These are phyloP conservation scores for Oscheius sp. DNA, from an alignment of 2,888 invertebrate genomes.

Conservation along the genomic window DNA sequence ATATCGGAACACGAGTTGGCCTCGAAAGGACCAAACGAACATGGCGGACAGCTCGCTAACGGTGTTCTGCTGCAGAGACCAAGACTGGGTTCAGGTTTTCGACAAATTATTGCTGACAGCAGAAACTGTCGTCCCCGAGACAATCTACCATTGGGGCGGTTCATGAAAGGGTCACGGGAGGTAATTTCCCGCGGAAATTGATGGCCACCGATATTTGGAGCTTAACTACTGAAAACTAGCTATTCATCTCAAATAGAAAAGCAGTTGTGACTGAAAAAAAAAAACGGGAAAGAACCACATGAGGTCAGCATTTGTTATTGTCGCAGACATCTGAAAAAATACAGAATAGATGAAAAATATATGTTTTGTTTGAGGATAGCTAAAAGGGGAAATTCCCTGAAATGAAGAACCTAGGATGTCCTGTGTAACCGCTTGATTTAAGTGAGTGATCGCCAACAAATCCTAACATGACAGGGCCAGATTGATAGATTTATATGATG, in stretches of 20 bases:
- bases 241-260: too few species aligned
- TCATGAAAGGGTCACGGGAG: slow-evolving; percentile 9
- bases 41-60: neutral
- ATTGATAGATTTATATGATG: slow-evolving; percentile 14
- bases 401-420: too few species aligned
- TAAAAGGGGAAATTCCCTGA: too few species aligned
- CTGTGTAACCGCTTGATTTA: neutral
- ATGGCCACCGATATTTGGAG: neutral
- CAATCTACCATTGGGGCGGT: neutral
- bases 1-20: slow-evolving; percentile 6
- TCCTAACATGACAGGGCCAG: slow-evolving; percentile 17
- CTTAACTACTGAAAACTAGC: too few species aligned
- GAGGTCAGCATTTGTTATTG: too few species aligned
- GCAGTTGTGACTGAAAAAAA: too few species aligned
- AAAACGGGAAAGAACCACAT: too few species aligned
- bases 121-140: neutral
- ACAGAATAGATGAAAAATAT: too few species aligned
- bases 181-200: slow-evolving; percentile 1
- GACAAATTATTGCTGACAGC: slow-evolving; percentile 10
- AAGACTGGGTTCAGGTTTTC: slow-evolving; percentile 19
- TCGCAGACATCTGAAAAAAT: too few species aligned
- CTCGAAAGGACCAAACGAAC: neutral
- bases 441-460: slow-evolving; percentile 6
- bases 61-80: slow-evolving; percentile 22
- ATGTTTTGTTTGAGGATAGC: too few species aligned